These are phyloP conservation scores for Peromyscus attwateri DNA, from an alignment of 2,797 vertebrate species.

Conservation along the genomic window DNA sequence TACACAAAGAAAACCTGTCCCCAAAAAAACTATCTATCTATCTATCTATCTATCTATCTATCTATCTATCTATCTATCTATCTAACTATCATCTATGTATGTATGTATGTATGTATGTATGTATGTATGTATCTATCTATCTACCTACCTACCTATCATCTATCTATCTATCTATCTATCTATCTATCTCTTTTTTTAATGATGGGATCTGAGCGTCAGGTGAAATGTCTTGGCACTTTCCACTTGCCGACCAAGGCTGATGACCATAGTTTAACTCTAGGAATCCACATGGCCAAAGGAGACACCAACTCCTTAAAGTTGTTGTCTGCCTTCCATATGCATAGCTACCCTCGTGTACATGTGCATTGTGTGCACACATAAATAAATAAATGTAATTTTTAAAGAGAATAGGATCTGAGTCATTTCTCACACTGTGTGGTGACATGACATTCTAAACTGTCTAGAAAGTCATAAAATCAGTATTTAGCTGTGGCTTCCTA, in stretches of 20 bases:
- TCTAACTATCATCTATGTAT: too few relatives aligned
- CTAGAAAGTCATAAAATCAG: constrained; percentile 17
- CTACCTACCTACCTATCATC: too few relatives aligned
- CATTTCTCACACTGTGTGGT: background rate
- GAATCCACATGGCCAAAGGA: background rate
- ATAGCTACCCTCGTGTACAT: background rate
- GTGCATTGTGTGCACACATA: background rate
- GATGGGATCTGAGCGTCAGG: background rate
- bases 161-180: background rate
- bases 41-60: too few relatives aligned
- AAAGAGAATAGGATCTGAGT: background rate
- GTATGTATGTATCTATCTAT: too few relatives aligned
- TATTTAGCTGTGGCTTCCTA: background rate
- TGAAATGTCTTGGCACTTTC: background rate
- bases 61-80: background rate
- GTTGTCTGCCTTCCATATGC: background rate
- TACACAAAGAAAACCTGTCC: background rate
- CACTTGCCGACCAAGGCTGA: background rate
- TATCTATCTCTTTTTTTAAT: background rate
- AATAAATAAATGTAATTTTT: constrained; percentile 21
- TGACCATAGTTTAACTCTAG: background rate
- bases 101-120: too few relatives aligned
- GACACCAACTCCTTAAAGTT: background rate
- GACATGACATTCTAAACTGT: background rate
- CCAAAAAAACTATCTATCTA: background rate